Conservation (phyloP, 92 coral and sea anemone genomes). For the Phenganax stokvisi region DNA sequence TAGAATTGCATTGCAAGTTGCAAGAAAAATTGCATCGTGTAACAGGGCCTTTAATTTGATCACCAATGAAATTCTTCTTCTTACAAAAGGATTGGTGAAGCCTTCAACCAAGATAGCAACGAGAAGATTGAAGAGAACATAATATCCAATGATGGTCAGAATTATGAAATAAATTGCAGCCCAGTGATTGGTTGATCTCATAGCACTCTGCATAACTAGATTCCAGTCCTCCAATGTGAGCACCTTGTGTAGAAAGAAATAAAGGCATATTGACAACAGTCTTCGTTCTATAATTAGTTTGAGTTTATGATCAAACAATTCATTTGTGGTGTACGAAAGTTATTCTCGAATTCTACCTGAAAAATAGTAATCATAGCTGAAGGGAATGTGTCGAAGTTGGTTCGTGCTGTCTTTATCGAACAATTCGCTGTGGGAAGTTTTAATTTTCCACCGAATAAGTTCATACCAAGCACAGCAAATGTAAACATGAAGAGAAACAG, state of each 20-base stretch:
- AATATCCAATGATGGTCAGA: constrained; percentile 82
- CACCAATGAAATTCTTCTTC: background rate
- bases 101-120: constrained; percentile 98
- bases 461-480: constrained; percentile 96
- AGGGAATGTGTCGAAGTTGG: constrained; percentile 81
- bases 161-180: constrained; percentile 84
- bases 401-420: constrained; percentile 50
- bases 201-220: constrained; percentile 79
- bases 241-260: constrained; percentile 45
- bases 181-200: constrained; percentile 85
- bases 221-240: constrained; percentile 98
- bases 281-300: background rate
- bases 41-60: no score
- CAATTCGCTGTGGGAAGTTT: constrained; percentile 58
- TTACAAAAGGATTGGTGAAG: constrained; percentile 80
- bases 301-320: background rate
- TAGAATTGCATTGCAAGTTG: no score
- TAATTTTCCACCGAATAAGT: constrained; percentile 85
- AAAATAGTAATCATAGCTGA: constrained; percentile 95
- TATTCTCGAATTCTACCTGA: constrained; percentile 57
- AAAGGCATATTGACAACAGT: no score
- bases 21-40: no score
- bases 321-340: background rate
- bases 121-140: constrained; percentile 79
- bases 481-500: constrained; percentile 93